Evolutionary conservation across 2,888 invertebrate genomes (phyloP), one percentile per base, ranked within the genome.

Genomic region (Stratiomys singularior): DNA sequence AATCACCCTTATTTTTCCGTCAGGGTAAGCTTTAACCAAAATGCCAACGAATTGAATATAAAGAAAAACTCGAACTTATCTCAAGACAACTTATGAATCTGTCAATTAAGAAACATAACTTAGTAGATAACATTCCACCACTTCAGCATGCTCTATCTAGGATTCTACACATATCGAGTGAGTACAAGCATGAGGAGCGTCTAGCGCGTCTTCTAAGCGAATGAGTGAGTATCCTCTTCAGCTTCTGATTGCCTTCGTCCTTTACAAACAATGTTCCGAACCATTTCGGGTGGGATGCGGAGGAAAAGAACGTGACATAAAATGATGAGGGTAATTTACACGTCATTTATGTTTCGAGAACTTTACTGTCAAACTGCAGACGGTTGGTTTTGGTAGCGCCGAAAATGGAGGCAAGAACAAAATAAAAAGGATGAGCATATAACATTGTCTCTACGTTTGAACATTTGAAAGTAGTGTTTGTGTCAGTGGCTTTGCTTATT

Each of bases 291-390:
- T 52, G 52, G 52, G 4, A 52, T 52, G 15, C 15, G 18, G 15
- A 52, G 52, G 52, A 52, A 52, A 52, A 63, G 25, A 80, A 80
- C 80, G 79, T 80, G 80, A 80, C 79, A 79, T 72, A 77, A 77
- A 80, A 78, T 79, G 78, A 80, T 80, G 78, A 76, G 77, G 76
- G 80, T 78, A 80, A 80, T 80, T 80, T 80, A 78, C 79, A 78
- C 79, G 79, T 79, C 80, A 80, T 80, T 78, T 80, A 78, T 79
- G 64, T 64, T 71, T 71, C n/a, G 21, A 25, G 52, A 71, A 71
- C 15, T 47, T 47, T 52, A 64, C n/a, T 28, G 27, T 64, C 30
- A 52, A 52, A 52, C n/a, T 52, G 44, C 11, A 27, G 44, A 21
- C 44, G 37, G n/a, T 18, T 7, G 18, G 44, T 15, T 60, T 60